Evolutionary conservation across 2,113 vertebrate species (phyloP).

Genomic region (Brevimyrus niger): DNA sequence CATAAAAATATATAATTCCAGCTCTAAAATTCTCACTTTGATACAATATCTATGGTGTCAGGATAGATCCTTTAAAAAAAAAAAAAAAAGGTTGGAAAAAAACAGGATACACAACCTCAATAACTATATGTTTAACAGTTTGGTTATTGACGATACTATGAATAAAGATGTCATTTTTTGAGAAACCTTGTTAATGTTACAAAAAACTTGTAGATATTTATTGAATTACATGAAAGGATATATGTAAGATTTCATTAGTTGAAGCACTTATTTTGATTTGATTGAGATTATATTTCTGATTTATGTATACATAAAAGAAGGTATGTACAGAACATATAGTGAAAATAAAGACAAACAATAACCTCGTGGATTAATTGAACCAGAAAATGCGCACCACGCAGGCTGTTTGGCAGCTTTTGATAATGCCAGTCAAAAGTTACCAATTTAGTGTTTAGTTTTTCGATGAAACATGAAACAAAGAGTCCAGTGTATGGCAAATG

Average conservation of each 20-base stretch:
- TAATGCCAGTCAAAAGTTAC: neutral
- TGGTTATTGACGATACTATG: neutral
- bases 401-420: neutral
- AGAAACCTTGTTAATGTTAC: neutral
- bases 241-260: neutral
- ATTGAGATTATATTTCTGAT: neutral
- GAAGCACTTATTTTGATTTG: neutral
- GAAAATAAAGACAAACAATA: neutral
- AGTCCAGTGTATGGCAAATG: neutral
- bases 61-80: neutral
- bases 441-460: neutral
- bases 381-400: neutral
- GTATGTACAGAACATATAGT: neutral
- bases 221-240: neutral
- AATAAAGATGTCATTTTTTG: neutral
- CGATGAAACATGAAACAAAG: neutral
- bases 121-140: neutral
- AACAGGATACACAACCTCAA: neutral
- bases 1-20: slow-evolving; percentile 30
- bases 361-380: neutral
- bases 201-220: slow-evolving; percentile 7
- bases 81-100: neutral
- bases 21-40: neutral
- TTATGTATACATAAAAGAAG: neutral
- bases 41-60: neutral